Evolutionary conservation across 2,113 vertebrate species (phyloP).

Genomic region (Ochotona princeps): DNA sequence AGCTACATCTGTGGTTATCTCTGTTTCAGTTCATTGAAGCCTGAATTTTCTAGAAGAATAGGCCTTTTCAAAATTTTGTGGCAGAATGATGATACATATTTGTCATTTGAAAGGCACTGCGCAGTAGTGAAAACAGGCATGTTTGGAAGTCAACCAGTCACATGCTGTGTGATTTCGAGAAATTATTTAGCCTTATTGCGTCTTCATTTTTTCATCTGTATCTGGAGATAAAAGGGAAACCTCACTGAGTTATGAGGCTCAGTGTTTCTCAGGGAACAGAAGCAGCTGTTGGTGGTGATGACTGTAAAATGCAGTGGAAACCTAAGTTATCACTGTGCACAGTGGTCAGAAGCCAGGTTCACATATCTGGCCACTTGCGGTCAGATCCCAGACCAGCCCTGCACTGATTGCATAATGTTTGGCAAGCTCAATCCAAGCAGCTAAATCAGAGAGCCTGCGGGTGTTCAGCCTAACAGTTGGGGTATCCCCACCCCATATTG

Average conservation of each 20-base stretch:
- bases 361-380: not conserved
- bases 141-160: not conserved
- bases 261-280: not conserved
- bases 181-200: not conserved
- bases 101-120: not conserved
- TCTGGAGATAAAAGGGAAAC: not conserved
- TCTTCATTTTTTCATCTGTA: not conserved
- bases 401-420: not conserved
- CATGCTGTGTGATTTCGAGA: not conserved
- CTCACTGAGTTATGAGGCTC: not conserved
- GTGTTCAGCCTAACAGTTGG: too few species aligned
- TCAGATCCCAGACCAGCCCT: not conserved
- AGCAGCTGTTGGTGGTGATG: not conserved
- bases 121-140: not conserved
- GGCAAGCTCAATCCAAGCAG: not conserved
- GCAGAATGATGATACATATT: not conserved
- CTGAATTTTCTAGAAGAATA: not conserved
- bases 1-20: not conserved
- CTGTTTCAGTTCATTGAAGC: not conserved
- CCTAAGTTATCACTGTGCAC: not conserved
- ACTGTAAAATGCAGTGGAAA: not conserved
- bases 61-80: not conserved
- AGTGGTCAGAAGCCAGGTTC: not conserved
- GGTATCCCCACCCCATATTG: too few species aligned
- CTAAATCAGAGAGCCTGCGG: not conserved